Conservation (phyloP, 2,888 invertebrate species). For the Dioctria rufipes region DNA sequence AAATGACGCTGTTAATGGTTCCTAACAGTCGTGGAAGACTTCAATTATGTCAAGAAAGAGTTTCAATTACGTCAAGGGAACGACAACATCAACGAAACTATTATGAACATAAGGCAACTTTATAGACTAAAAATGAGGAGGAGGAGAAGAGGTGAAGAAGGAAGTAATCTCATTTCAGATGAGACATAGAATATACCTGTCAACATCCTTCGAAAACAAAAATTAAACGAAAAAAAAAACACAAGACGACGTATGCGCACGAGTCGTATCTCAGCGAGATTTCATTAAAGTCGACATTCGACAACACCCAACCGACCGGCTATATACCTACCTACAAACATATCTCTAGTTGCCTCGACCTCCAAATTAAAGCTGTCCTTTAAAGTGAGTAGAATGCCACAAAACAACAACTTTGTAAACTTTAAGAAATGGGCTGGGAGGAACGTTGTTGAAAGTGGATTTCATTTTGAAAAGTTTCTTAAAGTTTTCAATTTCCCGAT, state of each 20-base stretch:
- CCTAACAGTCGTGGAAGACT: too few species aligned
- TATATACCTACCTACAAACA: too few species aligned
- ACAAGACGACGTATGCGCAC: not conserved
- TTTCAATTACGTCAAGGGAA: too few species aligned
- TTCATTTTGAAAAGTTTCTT: not conserved
- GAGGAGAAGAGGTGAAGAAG: too few species aligned
- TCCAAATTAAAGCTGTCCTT: conserved; percentile 6
- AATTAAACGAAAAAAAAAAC: not conserved
- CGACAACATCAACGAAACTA: too few species aligned
- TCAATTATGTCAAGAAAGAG: too few species aligned
- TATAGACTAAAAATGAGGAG: too few species aligned
- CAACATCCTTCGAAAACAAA: not conserved
- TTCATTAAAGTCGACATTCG: not conserved
- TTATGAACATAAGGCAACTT: too few species aligned
- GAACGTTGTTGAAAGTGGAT: not conserved
- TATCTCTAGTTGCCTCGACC: not conserved
- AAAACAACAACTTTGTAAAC: not conserved
- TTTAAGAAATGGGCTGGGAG: not conserved
- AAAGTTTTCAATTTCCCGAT: not conserved
- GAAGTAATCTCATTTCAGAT: too few species aligned
- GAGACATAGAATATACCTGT: not conserved
- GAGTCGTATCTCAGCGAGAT: not conserved
- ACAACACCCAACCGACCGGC: not conserved
- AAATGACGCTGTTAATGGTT: too few species aligned
- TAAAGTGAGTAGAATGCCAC: not conserved